A percentile compares a stretch with the other conserved stretches of the same genome.
phyloP scores from a whole-genome alignment of 1,140 invertebrate genomes.

The Aporrectodea caliginosa region DNA sequence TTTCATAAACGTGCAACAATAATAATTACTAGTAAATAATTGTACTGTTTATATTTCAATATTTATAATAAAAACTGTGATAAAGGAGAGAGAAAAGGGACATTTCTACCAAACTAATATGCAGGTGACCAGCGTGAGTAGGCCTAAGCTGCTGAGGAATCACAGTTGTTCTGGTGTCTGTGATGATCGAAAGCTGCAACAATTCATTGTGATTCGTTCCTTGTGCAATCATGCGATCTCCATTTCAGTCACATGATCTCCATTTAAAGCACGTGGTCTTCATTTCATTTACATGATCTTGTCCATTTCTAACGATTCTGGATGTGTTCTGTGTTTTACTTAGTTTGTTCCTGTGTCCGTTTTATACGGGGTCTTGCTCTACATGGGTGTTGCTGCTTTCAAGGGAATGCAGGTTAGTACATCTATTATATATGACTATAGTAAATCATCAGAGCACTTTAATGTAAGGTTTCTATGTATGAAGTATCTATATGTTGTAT shows the following conservation, averaged over 20 bases:
- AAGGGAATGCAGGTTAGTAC: conserved; percentile 45
- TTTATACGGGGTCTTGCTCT: conserved; percentile 53
- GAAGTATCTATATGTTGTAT: too few relatives aligned
- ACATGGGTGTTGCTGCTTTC: conserved; percentile 52
- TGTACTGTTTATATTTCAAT: too few relatives aligned
- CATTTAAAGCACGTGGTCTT: not conserved
- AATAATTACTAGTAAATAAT: too few relatives aligned
- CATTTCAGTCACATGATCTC: too few relatives aligned
- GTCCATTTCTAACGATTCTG: not conserved
- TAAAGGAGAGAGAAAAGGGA: too few relatives aligned
- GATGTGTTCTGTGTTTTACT: conserved; percentile 16
- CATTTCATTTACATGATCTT: too few relatives aligned
- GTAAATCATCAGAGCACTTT: too few relatives aligned
- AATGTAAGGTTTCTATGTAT: not conserved
- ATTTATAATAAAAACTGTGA: too few relatives aligned
- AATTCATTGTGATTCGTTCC: not conserved
- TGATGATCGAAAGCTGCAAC: too few relatives aligned
- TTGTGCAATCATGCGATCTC: not conserved
- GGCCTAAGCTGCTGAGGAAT: not conserved
- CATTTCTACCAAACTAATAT: too few relatives aligned
- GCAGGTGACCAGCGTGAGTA: not conserved
- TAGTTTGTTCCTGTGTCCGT: conserved; percentile 53
- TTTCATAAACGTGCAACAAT: too few relatives aligned
- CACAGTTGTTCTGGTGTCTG: too few relatives aligned
- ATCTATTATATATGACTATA: not conserved